Percentiles rank a stretch among this genome's conserved stretches.
phyloP scores from a whole-genome alignment of 2,797 vertebrate species.

The Lithobates pipiens region DNA sequence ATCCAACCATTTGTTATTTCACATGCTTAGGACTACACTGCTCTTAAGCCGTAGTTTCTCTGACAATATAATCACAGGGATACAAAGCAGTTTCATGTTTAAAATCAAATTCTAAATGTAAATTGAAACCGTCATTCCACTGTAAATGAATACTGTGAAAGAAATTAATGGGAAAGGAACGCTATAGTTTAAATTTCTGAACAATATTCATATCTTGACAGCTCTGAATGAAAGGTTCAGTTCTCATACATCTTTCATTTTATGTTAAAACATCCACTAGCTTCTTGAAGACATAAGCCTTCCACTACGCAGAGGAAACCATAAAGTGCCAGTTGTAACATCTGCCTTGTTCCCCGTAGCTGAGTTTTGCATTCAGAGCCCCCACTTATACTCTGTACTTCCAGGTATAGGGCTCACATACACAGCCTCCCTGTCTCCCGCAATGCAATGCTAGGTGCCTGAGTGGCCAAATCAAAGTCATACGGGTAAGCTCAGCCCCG shows the following conservation, averaged over 20 bases:
- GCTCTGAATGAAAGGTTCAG: too few species aligned
- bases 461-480: not conserved
- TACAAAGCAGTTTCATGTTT: slow-evolving; percentile 3
- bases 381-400: not conserved
- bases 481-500: too few species aligned
- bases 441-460: not conserved
- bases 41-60: slow-evolving; percentile 30
- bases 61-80: slow-evolving; percentile 19
- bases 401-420: not conserved
- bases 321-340: too few species aligned
- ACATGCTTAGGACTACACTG: not conserved
- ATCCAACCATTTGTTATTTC: slow-evolving; percentile 8
- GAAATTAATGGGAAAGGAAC: not conserved
- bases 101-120: not conserved
- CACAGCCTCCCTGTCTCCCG: not conserved
- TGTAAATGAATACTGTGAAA: not conserved
- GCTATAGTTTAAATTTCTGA: not conserved
- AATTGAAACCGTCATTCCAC: not conserved
- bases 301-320: not conserved
- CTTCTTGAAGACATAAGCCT: not conserved
- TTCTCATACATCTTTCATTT: too few species aligned
- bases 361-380: not conserved
- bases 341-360: too few species aligned
- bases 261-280: not conserved
- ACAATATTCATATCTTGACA: not conserved